These are phyloP conservation scores for Tachysurus vachellii DNA, from an alignment of 2,113 vertebrate species.

Conservation along the genomic window DNA sequence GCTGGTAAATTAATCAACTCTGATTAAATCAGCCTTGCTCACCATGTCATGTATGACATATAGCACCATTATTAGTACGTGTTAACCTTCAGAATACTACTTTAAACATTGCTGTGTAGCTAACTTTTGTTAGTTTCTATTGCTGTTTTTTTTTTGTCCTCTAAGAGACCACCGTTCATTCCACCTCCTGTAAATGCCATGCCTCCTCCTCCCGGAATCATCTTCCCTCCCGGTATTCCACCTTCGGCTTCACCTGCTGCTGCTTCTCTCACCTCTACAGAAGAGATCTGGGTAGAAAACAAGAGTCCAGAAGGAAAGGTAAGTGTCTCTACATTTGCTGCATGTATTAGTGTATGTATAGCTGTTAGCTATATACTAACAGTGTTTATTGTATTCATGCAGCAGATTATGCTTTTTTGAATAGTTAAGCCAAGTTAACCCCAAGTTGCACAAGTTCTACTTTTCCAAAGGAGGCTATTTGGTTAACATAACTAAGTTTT, in stretches of 20 bases:
- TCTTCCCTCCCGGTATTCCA: slow-evolving; percentile 53
- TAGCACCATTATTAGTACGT: neutral
- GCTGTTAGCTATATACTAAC: no score
- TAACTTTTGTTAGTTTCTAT: neutral
- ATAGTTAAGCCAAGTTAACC: neutral
- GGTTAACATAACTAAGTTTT: no score
- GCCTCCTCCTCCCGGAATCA: slow-evolving; percentile 79
- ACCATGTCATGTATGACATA: neutral
- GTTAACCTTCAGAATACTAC: neutral
- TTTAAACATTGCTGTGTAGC: neutral
- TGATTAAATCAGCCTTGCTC: neutral
- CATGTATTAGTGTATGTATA: neutral
- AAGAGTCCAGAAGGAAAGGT: slow-evolving; percentile 90
- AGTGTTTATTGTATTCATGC: no score
- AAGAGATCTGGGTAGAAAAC: slow-evolving; percentile 91
- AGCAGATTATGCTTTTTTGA: neutral
- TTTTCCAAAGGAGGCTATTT: neutral
- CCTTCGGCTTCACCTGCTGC: slow-evolving; percentile 70
- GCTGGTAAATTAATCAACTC: neutral
- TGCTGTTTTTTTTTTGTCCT: slow-evolving; percentile 38
- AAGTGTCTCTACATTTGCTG: neutral
- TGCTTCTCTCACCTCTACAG: slow-evolving; percentile 81
- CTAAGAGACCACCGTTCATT: slow-evolving; percentile 86
- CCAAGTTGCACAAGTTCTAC: neutral
- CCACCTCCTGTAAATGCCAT: slow-evolving; percentile 84